Percentiles rank a stretch among this genome's conserved stretches.
Evolutionary conservation across 2,797 vertebrate species (phyloP).

Genomic region (Alauda arvensis): DNA sequence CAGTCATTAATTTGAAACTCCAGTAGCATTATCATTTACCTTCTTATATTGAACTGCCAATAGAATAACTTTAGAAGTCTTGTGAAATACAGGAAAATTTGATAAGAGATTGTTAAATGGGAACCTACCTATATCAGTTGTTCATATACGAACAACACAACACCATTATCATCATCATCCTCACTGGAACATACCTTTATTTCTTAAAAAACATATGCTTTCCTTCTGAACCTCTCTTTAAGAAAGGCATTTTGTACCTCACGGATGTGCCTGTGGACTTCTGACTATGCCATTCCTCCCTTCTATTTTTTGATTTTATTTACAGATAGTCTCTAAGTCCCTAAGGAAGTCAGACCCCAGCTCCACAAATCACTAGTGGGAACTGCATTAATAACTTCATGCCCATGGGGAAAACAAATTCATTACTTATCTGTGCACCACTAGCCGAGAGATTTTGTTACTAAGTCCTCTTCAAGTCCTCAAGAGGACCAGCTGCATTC

Average conservation of each 20-base stretch:
- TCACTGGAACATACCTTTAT: background rate
- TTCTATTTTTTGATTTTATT: background rate
- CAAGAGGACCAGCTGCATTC: background rate
- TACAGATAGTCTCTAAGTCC: background rate
- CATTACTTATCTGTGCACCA: background rate
- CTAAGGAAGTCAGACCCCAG: background rate
- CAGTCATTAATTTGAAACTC: slow-evolving; percentile 7
- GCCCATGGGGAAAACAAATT: background rate
- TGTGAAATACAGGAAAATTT: slow-evolving; percentile 11
- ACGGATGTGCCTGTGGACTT: background rate
- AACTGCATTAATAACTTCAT: background rate
- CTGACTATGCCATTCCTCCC: background rate
- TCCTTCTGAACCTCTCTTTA: background rate
- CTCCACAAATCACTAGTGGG: background rate
- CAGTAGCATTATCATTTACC: slow-evolving; percentile 2
- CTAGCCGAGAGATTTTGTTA: background rate
- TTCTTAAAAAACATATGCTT: background rate
- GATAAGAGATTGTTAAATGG: background rate
- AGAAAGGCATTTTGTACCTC: background rate
- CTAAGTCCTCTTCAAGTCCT: background rate
- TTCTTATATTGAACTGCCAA: background rate
- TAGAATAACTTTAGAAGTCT: background rate
- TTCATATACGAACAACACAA: background rate
- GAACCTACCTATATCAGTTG: background rate
- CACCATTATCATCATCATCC: background rate